A percentile compares a stretch with the other conserved stretches of the same genome.
These are phyloP conservation scores for Heliconius hermathena DNA, from an alignment of 1,140 invertebrate genomes.

Conservation along the genomic window DNA sequence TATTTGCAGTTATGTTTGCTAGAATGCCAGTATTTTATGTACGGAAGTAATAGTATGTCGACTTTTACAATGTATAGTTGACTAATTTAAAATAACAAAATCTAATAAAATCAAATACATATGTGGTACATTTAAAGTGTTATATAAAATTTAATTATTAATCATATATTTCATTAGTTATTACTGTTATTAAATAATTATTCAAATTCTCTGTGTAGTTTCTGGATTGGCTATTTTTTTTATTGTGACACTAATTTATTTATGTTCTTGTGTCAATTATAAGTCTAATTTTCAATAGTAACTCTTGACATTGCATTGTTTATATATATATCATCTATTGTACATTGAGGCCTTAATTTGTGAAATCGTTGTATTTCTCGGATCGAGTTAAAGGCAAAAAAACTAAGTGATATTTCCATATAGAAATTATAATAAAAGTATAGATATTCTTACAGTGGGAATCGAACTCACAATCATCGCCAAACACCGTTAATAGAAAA, in stretches of 20 bases:
- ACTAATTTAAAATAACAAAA: too few species aligned
- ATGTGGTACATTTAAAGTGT: neutral
- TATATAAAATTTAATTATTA: neutral
- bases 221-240: neutral
- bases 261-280: neutral
- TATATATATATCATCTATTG: too few species aligned
- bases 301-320: neutral
- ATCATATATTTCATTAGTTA: too few species aligned
- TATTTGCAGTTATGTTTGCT: slow-evolving; percentile 55
- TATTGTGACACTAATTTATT: neutral
- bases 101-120: neutral
- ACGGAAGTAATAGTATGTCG: neutral
- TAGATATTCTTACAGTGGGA: too few species aligned
- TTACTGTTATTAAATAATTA: neutral
- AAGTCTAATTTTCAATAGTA: neutral
- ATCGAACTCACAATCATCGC: too few species aligned
- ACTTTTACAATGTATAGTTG: neutral
- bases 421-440: too few species aligned
- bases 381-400: too few species aligned
- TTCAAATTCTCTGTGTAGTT: neutral
- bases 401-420: too few species aligned
- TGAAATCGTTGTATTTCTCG: too few species aligned
- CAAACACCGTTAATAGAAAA: too few species aligned
- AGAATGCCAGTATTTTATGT: slow-evolving; percentile 46
- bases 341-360: too few species aligned